Evolutionary conservation across 2,113 vertebrate genomes (phyloP), one percentile per base, ranked within the genome.

Genomic region (Nansenia antarctica): DNA sequence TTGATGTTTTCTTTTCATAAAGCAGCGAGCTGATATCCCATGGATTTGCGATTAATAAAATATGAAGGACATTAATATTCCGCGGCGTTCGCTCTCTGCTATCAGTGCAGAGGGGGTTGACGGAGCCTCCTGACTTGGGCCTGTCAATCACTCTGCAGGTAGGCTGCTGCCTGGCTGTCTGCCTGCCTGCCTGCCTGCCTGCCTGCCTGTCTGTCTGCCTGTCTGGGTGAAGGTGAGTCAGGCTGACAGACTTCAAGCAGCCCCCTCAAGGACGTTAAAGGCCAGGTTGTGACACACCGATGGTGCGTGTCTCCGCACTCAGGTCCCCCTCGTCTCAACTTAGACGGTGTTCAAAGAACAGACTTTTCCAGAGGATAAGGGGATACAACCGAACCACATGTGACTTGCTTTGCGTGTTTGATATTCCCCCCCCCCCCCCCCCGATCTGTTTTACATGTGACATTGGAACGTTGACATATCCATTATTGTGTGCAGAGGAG

Each of bases 51-150:
- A 90, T 91, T 86, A 91, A 92, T 93, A 90, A 92, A 92, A 90
- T 85, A 92, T 91, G 87, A 91, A 79, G 81, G 67, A 69, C 83
- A 85, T 92, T 91, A 89, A 87, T 87, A 91, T 92, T 91, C 86
- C 86, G 73, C 68, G 53, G 59, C 76, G 57, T 79, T 77, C 54
- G 22, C 72, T n/a, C 82, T 80, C 73, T 85, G 83, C 74, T 42
- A 67, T 85, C 84, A 87, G 87, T 87, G 74, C 79, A 70, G 72
- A 55, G 75, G 78, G 74, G 74, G 80, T 75, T 34, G 8, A 47
- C 30, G 62, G 66, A 72, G 77, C 42, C 82, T 72, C 31, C 72
- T 7, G 60, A 53, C 74, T 79, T 24, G 31, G 2, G 66, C 65
- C 78, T 89, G 88, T 85, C 90, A 90, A 80, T 90, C 86, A 88